phyloP scores from a whole-genome alignment of 2,888 invertebrate genomes.

The Dasysyrphus albostriatus region DNA sequence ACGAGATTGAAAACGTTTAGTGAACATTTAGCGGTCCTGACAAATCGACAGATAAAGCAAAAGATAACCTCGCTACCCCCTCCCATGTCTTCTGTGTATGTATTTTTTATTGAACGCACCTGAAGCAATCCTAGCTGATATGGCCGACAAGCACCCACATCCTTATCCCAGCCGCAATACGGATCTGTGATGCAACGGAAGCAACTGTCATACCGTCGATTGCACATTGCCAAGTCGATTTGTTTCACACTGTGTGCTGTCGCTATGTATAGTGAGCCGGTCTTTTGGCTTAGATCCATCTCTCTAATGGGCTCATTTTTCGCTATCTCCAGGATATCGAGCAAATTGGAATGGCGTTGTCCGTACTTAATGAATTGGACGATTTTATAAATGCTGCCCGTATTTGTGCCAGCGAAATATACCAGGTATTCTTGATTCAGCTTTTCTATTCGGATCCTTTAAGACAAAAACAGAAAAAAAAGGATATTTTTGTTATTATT shows the following conservation, averaged over 20 bases:
- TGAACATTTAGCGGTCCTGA: conserved; percentile 71
- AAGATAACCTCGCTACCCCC: neutral
- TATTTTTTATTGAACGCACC: conserved; percentile 77
- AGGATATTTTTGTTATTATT: conserved; percentile 9
- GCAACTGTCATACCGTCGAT: conserved; percentile 95
- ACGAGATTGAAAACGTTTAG: conserved; percentile 62
- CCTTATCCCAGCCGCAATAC: conserved; percentile 98
- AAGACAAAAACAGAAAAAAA: conserved; percentile 41
- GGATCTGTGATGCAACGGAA: conserved; percentile 97
- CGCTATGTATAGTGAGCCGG: conserved; percentile 94
- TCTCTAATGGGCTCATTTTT: conserved; percentile 94
- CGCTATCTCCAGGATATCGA: conserved; percentile 96
- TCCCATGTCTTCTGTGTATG: neutral
- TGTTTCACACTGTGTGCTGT: conserved; percentile 95
- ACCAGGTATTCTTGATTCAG: conserved; percentile 91
- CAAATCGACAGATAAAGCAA: conserved; percentile 54
- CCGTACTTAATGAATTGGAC: conserved; percentile 94
- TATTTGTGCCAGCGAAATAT: conserved; percentile 94
- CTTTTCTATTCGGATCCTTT: conserved; percentile 84
- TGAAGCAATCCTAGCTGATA: conserved; percentile 91
- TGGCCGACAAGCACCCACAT: conserved; percentile 93
- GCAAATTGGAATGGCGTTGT: conserved; percentile 92
- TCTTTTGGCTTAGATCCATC: conserved; percentile 94
- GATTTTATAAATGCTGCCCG: conserved; percentile 96
- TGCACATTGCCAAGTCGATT: conserved; percentile 95